Conservation (phyloP, 2,113 vertebrate species). For the Sorex fumeus region DNA sequence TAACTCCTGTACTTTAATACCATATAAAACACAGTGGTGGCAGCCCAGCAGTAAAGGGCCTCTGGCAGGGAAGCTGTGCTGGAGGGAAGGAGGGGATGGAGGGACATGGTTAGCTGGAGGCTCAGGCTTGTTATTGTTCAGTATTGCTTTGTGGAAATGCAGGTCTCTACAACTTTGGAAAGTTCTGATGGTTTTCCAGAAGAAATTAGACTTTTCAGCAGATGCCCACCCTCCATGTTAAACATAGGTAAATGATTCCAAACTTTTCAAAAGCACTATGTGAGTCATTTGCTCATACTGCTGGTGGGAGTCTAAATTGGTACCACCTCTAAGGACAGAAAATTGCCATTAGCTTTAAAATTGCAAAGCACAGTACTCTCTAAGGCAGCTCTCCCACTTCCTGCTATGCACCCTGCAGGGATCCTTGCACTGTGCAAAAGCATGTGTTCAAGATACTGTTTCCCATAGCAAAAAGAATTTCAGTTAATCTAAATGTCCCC, state of each 20-base stretch:
- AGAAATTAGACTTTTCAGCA: constrained; percentile 30
- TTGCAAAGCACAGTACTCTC: not conserved
- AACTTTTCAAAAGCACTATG: constrained; percentile 14
- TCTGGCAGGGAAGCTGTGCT: too few species aligned
- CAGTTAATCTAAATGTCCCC: not conserved
- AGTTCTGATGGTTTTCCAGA: not conserved
- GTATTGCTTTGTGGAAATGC: not conserved
- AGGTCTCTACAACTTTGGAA: too few species aligned
- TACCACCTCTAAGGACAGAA: not conserved
- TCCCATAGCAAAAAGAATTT: not conserved
- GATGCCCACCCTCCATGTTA: not conserved
- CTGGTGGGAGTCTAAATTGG: not conserved
- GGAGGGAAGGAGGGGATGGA: not conserved
- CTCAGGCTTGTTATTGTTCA: not conserved
- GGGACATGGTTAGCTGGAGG: not conserved
- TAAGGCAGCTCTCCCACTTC: not conserved
- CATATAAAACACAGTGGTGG: not conserved
- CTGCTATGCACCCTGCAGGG: not conserved
- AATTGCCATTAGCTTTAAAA: constrained; percentile 37
- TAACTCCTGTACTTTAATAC: too few species aligned
- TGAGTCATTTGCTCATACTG: too few species aligned
- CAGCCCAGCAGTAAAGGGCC: not conserved
- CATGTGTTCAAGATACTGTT: not conserved
- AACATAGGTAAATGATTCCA: constrained; percentile 6
- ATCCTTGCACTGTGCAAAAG: not conserved